phyloP scores from a whole-genome alignment of 2,888 invertebrate species.

The Pyralis farinalis region DNA sequence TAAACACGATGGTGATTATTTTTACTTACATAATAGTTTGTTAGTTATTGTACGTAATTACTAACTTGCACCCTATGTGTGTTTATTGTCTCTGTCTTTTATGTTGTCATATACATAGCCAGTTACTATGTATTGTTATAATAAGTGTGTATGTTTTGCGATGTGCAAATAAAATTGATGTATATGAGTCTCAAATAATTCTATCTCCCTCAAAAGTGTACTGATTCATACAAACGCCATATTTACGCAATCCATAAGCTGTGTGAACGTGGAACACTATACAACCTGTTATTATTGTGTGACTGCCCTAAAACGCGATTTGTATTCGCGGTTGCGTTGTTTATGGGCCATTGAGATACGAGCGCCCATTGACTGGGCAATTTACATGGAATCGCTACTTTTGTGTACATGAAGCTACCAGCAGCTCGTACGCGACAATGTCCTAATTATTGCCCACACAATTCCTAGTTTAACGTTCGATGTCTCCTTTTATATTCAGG shows the following conservation, averaged over 20 bases:
- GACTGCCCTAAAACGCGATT: conserved; percentile 73
- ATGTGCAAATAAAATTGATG: too few species aligned
- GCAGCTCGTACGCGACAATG: conserved; percentile 37
- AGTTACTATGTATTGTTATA: too few species aligned
- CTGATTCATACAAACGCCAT: neutral
- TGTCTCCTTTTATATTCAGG: neutral
- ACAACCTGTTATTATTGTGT: conserved; percentile 54
- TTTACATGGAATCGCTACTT: conserved; percentile 67
- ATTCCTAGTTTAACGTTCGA: conserved; percentile 1
- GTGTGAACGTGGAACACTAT: conserved; percentile 27
- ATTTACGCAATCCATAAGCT: conserved; percentile 37
- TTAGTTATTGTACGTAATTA: too few species aligned
- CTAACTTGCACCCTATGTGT: too few species aligned
- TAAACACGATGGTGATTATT: too few species aligned
- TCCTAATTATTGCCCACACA: conserved; percentile 41
- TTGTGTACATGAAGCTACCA: conserved; percentile 40
- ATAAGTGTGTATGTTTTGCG: too few species aligned
- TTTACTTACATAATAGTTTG: too few species aligned
- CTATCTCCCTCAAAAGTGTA: too few species aligned
- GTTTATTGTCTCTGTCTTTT: too few species aligned
- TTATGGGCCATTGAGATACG: conserved; percentile 74
- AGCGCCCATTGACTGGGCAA: conserved; percentile 61
- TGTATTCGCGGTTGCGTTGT: conserved; percentile 75
- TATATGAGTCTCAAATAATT: too few species aligned
- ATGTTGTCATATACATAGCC: too few species aligned